Conservation (phyloP, 2,113 vertebrate species). For the Mystacornis crossleyi region DNA sequence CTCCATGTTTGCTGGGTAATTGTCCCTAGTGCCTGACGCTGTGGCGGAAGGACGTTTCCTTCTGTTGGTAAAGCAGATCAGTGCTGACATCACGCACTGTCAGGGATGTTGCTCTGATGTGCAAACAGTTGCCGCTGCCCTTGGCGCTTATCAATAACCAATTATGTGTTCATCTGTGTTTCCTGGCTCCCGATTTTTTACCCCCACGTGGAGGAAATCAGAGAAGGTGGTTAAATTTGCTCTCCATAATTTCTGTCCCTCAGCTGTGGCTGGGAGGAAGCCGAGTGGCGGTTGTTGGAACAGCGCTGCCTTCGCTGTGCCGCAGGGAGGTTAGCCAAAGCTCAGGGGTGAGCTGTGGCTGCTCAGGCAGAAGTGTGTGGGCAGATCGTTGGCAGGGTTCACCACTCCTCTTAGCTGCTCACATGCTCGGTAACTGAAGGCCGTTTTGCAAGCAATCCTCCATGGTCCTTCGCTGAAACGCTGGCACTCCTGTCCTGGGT, state of each 20-base stretch:
- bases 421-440: background rate
- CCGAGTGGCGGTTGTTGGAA: background rate
- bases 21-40: background rate
- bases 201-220: background rate
- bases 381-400: background rate
- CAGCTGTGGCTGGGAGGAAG: background rate
- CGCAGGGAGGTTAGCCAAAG: background rate
- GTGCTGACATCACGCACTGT: background rate
- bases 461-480: background rate
- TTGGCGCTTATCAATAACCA: conserved; percentile 21
- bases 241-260: background rate
- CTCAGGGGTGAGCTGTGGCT: background rate
- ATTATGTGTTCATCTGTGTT: conserved; percentile 6
- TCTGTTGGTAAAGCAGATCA: conserved; percentile 28
- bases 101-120: conserved; percentile 10
- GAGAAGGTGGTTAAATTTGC: conserved; percentile 4
- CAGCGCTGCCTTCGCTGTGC: background rate
- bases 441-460: background rate
- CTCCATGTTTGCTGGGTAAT: background rate
- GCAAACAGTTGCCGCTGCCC: conserved; percentile 3
- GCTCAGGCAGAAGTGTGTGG: background rate
- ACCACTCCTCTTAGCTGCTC: background rate
- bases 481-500: background rate
- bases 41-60: background rate
- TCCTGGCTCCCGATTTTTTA: background rate